Base-by-base conservation (phyloP, 1,140 invertebrate genomes). In the Tetramorium alpestre region DNA sequence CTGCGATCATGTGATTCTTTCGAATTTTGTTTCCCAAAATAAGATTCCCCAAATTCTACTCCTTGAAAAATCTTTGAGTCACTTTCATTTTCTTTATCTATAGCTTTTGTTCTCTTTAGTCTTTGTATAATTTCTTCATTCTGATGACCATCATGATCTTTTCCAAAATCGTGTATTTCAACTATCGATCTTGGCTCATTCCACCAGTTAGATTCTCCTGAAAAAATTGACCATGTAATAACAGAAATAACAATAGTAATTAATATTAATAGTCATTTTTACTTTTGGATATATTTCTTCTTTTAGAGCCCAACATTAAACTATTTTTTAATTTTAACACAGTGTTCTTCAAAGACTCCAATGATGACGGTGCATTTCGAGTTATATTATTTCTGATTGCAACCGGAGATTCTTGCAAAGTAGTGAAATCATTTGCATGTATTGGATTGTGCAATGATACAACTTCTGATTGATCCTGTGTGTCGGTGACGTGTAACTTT, bases 301-400 rank as follows among this genome's bases (percentile, higher is more conserved):
- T 73, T 10, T 77, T 84, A 5, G 62, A 49, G 2, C 3, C 10
- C 18, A 58, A 28, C 5, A 54, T 86, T 1, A 93, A 49, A 51
- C 60, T 93, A 22, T 88, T 75, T 18, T 58, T 91, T 58, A 91
- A 62, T 75, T 90, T 77, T 18, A 91, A 33, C 16, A 93, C 62
- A 10, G 81, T 91, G 28, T 88, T 87, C 25, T 89, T 93, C 13
- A 92, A 75, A 38, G 91, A 88, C 8, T 90, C 90, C 22, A 93
- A 41, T 11, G 90, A 84, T 16, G 25, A 13, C 11, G 84, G 2
- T 22, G 10, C 28, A 18, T 44, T 18, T 60, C 41, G 3, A 3
- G 44, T 41, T 69, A 80, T 85, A 10, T 10, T 51, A 41, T 28
- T 33, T 38, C 11, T 60, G 7, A 72, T 44, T 22, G 38, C 28